Percentiles rank a stretch among this genome's conserved stretches.
Evolutionary conservation across 2,797 vertebrate species (phyloP).

Genomic region (Gorsachius magnificus): DNA sequence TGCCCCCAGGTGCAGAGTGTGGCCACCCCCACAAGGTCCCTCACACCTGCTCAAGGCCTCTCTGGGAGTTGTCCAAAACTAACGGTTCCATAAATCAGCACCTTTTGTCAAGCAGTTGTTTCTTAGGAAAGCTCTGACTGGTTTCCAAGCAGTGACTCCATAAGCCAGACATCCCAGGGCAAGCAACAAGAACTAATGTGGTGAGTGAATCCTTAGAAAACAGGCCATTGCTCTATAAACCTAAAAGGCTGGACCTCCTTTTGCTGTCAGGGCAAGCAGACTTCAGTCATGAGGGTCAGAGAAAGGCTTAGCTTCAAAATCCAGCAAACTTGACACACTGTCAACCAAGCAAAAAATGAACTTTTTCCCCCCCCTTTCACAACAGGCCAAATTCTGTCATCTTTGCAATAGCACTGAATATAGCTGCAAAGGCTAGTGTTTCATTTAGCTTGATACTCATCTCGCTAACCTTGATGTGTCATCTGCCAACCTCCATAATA

Average conservation of each 20-base stretch:
- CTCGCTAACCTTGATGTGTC: not conserved
- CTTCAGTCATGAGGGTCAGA: not conserved
- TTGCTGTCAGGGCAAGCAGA: not conserved
- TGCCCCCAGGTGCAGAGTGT: not conserved
- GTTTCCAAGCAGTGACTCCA: conserved; percentile 15
- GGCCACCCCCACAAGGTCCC: not conserved
- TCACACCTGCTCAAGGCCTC: not conserved
- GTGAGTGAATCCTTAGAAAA: not conserved
- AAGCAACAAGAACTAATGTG: not conserved
- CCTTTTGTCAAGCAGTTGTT: not conserved
- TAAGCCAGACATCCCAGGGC: not conserved
- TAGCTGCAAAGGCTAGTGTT: not conserved
- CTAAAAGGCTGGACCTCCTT: not conserved
- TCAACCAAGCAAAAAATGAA: not conserved
- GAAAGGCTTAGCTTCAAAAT: not conserved
- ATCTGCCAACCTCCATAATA: not conserved
- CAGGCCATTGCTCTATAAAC: not conserved
- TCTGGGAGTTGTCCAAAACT: not conserved
- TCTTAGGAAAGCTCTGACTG: not conserved
- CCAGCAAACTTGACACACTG: not conserved
- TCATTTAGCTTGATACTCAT: not conserved
- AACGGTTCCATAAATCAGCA: not conserved
- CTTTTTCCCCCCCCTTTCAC: too few species aligned
- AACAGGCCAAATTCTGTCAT: not conserved
- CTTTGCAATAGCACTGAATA: not conserved